Conservation (phyloP, 2,888 invertebrate genomes). For the Octonoba sinensis region DNA sequence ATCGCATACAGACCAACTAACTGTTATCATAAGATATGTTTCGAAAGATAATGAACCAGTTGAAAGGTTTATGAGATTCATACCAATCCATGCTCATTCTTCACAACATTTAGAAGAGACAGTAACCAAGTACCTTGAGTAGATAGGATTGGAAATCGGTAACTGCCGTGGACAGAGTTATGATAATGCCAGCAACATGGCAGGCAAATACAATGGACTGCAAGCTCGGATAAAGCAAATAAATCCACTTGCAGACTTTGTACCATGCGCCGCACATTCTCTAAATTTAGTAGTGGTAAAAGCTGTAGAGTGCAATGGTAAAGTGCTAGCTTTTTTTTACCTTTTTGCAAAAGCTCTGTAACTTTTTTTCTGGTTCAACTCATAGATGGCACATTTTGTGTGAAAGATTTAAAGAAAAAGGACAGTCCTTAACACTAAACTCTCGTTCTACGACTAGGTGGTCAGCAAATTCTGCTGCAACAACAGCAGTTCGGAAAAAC, state of each 20-base stretch:
- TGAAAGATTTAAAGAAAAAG: neutral
- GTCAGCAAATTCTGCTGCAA: constrained; percentile 1
- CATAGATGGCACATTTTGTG: neutral
- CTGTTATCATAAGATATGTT: constrained; percentile 69
- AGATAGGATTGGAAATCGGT: neutral
- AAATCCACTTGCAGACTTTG: constrained; percentile 8
- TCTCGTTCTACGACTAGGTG: neutral
- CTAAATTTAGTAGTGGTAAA: constrained; percentile 13
- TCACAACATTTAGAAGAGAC: constrained; percentile 12
- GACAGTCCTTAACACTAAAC: neutral
- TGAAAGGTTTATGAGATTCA: constrained; percentile 68
- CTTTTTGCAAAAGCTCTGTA: neutral
- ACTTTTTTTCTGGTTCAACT: neutral
- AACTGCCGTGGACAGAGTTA: constrained; percentile 10
- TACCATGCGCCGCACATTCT: constrained; percentile 16
- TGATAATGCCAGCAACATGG: constrained; percentile 22
- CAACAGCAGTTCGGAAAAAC: neutral
- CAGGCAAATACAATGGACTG: constrained; percentile 2
- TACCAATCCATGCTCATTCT: neutral
- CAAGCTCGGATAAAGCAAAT: constrained; percentile 6
- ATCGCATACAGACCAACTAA: constrained; percentile 68
- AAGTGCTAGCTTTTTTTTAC: neutral
- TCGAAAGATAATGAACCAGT: constrained; percentile 62
- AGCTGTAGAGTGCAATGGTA: neutral
- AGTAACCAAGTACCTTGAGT: neutral